These are phyloP conservation scores for Eolophus roseicapilla DNA, from an alignment of 2,113 vertebrate genomes.

Conservation along the genomic window DNA sequence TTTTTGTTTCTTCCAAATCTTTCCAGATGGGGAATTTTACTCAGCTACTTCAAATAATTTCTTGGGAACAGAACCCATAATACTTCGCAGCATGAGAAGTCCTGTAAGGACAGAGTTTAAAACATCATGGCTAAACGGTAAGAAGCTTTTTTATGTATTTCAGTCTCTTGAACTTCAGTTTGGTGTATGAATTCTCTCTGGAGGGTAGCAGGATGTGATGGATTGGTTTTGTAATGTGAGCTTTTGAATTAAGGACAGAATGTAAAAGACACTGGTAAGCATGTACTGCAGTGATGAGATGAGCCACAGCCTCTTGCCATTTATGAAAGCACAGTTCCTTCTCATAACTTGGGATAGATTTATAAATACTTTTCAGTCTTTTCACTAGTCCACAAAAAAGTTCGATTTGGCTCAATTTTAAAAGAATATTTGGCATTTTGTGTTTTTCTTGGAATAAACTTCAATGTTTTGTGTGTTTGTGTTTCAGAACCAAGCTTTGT, in stretches of 20 bases:
- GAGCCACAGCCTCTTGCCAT: not conserved
- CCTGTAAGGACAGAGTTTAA: conserved; percentile 76
- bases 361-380: not conserved
- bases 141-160: not conserved
- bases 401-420: not conserved
- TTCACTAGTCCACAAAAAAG: not conserved
- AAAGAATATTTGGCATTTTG: not conserved
- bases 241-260: not conserved
- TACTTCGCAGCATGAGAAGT: conserved; percentile 71
- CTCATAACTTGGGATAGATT: not conserved
- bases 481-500: conserved; percentile 82
- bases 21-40: conserved; percentile 79
- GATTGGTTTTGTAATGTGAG: not conserved
- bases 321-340: not conserved
- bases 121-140: conserved; percentile 79
- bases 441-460: not conserved
- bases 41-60: conserved; percentile 84
- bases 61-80: conserved; percentile 79
- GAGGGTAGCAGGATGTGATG: not conserved
- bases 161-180: not conserved
- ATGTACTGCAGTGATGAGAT: not conserved
- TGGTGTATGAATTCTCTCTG: not conserved
- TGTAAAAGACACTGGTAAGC: not conserved
- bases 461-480: not conserved
- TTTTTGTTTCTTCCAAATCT: not conserved